These are phyloP conservation scores for Gallinago jamesoni DNA, from an alignment of 2,113 vertebrate genomes.

Conservation along the genomic window DNA sequence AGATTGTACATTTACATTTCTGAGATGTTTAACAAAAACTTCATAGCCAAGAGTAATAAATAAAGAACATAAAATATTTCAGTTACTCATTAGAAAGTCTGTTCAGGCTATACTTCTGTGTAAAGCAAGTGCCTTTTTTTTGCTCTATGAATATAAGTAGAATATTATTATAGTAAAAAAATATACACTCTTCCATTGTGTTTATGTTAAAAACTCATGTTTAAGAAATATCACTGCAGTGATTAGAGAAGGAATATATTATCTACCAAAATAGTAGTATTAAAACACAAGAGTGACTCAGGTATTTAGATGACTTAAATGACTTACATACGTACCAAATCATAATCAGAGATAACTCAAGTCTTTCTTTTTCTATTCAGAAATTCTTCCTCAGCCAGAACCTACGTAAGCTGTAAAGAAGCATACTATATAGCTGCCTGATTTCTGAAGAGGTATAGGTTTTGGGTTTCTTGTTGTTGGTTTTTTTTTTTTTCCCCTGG, in stretches of 20 bases:
- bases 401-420: background rate
- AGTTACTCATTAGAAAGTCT: background rate
- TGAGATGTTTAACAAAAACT: background rate
- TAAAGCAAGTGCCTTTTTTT: background rate
- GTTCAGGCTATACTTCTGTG: background rate
- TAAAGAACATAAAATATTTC: background rate
- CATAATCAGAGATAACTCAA: background rate
- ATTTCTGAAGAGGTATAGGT: background rate
- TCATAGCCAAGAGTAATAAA: background rate
- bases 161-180: background rate
- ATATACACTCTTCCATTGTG: background rate
- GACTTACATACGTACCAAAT: background rate
- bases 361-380: background rate
- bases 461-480: background rate
- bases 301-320: background rate
- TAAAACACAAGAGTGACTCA: background rate
- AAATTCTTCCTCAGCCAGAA: background rate
- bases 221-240: background rate
- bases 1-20: background rate
- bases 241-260: background rate
- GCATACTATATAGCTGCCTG: background rate
- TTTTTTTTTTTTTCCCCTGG: accelerated
- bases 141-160: background rate
- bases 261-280: background rate
- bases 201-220: background rate